Evolutionary conservation across 2,888 invertebrate genomes (phyloP).

Genomic region (Eupithecia dodoneata): DNA sequence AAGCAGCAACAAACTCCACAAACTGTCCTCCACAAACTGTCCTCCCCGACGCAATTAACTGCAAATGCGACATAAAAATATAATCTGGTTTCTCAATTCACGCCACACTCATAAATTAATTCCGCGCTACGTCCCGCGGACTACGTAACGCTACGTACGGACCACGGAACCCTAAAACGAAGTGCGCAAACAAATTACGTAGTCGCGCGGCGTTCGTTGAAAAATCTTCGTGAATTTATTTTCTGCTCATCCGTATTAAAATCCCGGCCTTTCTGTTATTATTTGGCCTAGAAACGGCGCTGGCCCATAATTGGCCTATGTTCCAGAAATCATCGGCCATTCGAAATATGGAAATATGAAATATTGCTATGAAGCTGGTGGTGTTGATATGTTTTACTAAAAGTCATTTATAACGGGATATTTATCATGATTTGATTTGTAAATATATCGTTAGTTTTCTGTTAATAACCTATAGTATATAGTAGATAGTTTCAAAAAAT

Average conservation of each 20-base stretch:
- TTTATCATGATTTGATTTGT: too few relatives aligned
- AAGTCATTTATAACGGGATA: too few relatives aligned
- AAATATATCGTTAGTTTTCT: too few relatives aligned
- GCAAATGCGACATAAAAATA: slow-evolving; percentile 41
- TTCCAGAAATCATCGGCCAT: slow-evolving; percentile 20
- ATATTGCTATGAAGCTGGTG: not conserved
- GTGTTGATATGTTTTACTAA: not conserved
- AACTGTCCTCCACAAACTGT: slow-evolving; percentile 11
- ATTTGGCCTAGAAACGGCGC: slow-evolving; percentile 50
- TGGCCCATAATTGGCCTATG: slow-evolving; percentile 24
- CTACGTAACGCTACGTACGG: slow-evolving; percentile 18
- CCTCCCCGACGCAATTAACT: slow-evolving; percentile 33
- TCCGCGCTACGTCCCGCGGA: slow-evolving; percentile 27
- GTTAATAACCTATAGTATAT: too few relatives aligned
- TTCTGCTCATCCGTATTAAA: slow-evolving; percentile 66
- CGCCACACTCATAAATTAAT: slow-evolving; percentile 42
- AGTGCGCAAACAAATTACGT: slow-evolving; percentile 65
- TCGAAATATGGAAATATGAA: slow-evolving; percentile 16
- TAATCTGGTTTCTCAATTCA: slow-evolving; percentile 40
- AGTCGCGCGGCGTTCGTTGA: slow-evolving; percentile 67
- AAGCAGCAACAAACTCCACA: not conserved
- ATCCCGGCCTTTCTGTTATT: slow-evolving; percentile 63
- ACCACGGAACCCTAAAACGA: slow-evolving; percentile 48
- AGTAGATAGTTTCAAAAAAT: too few relatives aligned
- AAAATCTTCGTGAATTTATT: slow-evolving; percentile 75